phyloP scores from a whole-genome alignment of 1,140 invertebrate genomes.

The Macrobrachium nipponense region DNA sequence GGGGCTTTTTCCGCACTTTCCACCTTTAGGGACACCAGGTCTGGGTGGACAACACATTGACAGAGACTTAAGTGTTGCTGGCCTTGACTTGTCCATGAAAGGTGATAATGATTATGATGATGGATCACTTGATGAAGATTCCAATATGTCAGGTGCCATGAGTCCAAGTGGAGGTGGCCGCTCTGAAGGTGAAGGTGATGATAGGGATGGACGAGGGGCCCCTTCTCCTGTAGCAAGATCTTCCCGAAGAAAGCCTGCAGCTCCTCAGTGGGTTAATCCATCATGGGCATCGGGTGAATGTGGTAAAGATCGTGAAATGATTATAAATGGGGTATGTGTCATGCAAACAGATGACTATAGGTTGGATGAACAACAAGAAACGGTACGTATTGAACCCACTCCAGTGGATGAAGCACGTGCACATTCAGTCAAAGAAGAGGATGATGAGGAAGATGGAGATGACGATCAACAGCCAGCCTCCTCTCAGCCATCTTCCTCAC shows the following conservation, averaged over 20 bases:
- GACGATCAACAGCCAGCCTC: conserved; percentile 23
- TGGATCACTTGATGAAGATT: conserved; percentile 63
- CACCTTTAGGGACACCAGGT: conserved; percentile 43
- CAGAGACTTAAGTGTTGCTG: conserved; percentile 67
- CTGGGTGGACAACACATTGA: conserved; percentile 59
- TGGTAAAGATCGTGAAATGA: conserved; percentile 74
- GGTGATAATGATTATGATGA: conserved; percentile 65
- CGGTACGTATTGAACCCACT: conserved; percentile 53
- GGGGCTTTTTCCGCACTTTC: conserved; percentile 75
- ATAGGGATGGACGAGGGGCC: conserved; percentile 72
- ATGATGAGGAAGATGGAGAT: conserved; percentile 40
- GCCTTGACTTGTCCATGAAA: conserved; percentile 68
- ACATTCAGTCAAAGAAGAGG: conserved; percentile 51
- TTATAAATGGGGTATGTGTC: conserved; percentile 92
- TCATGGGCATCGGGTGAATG: conserved; percentile 78
- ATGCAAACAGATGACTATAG: conserved; percentile 74
- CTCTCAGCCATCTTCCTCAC: conserved; percentile 20
- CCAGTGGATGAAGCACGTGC: conserved; percentile 59
- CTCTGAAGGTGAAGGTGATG: conserved; percentile 75
- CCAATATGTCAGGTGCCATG: conserved; percentile 64
- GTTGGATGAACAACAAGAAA: conserved; percentile 58
- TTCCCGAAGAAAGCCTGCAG: conserved; percentile 87
- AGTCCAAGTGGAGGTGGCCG: conserved; percentile 67
- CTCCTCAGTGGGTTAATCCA: conserved; percentile 96
- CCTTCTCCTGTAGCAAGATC: conserved; percentile 62